Base-by-base conservation (phyloP, 2,797 vertebrate species). In the Malurus leucopterus region DNA sequence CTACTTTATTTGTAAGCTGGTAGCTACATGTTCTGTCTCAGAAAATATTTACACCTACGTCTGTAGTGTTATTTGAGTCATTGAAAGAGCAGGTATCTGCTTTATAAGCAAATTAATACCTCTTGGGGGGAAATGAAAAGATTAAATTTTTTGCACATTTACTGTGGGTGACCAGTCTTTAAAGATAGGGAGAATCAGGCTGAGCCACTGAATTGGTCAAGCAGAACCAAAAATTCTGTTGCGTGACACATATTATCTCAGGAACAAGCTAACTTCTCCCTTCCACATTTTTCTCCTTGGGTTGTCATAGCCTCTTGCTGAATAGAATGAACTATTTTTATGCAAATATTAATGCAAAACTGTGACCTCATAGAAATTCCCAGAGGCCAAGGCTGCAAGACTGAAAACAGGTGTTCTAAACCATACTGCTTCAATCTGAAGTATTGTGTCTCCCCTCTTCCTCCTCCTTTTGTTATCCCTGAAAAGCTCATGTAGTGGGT, bases 331-430 rank as follows among this genome's bases (percentile, higher is more conserved):
- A 64, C 38, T 71, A 77, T 85, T 91, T 77, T 62, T 6, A 81
- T 89, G 82, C 62, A 95, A 91, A 89, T 89, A 11, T 70, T 64
- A 53, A 78, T 84, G 57, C 59, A 89, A 92, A 91, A 22, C 43
- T 88, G 11, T 75, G 79, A 84, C 58, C 55, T 80, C 41, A 40
- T 63, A 51, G 63, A 78, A 87, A 84, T 88, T 88, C 57, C 86
- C 50, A 79, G 61, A 70, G 54, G 61, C 46, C 19, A 70, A 50
- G 30, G 27, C 11, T 12, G 86, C 22, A 64, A 57, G 72, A 30
- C 44, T 86, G 41, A 79, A 80, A 91, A 75, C 71, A 79, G 24
- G 41, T 91, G 46, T 72, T 86, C 14, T 76, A 38, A 92, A 59
- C 36, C 14, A 6, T 81, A 81, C 38, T 43, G 27, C 47, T 88